Evolutionary conservation across 2,888 invertebrate species (phyloP).

Genomic region (Nemurella pictetii): DNA sequence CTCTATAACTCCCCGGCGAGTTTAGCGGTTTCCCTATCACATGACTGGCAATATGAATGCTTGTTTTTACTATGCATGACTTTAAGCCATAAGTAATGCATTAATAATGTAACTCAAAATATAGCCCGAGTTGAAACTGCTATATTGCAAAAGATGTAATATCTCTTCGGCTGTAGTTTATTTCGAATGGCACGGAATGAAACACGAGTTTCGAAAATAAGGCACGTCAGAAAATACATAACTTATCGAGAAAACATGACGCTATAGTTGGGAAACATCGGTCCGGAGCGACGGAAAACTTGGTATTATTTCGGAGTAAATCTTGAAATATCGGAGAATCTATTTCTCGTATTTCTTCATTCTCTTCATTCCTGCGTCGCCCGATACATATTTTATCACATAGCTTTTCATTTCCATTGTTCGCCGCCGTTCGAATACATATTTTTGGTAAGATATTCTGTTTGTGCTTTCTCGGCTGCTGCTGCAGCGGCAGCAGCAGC

Average conservation of each 20-base stretch:
- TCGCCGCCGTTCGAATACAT: neutral
- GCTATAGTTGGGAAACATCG: neutral
- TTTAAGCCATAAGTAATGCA: neutral
- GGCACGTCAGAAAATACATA: slow-evolving; percentile 2
- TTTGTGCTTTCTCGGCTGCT: slow-evolving; percentile 2
- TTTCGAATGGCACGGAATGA: neutral
- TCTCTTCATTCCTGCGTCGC: neutral
- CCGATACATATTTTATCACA: slow-evolving; percentile 11
- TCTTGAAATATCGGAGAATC: neutral
- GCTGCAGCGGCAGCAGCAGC: neutral
- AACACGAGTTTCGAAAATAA: neutral
- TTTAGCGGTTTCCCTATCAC: neutral
- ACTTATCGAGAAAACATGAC: slow-evolving; percentile 1
- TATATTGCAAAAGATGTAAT: neutral
- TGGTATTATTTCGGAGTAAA: slow-evolving; percentile 9
- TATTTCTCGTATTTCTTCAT: slow-evolving; percentile 2
- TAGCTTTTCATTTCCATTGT: slow-evolving; percentile 13
- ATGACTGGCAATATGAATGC: neutral
- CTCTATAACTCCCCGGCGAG: neutral
- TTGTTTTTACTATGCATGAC: neutral
- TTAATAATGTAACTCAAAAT: neutral
- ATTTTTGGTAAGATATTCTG: slow-evolving; percentile 3
- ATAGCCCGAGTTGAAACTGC: neutral
- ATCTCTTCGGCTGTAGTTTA: neutral
- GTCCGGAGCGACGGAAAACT: neutral